A percentile compares a stretch with the other conserved stretches of the same genome.
Conservation (phyloP, 2,888 invertebrate genomes). For the Aphrophora alni region DNA sequence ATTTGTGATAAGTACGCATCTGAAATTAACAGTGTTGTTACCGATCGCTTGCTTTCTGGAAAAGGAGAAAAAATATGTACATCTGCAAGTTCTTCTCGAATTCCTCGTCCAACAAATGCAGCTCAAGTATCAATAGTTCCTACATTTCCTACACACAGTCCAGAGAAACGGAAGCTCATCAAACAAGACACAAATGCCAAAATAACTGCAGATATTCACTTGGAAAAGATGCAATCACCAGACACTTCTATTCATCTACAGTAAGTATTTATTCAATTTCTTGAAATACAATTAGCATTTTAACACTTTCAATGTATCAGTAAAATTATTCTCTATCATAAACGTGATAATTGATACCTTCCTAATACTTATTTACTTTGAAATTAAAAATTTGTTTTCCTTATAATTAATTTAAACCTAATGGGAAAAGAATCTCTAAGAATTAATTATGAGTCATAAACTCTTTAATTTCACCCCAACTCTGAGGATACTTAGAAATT, state of each 20-base stretch:
- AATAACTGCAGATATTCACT: neutral
- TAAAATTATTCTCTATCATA: too few species aligned
- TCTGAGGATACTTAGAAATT: too few species aligned
- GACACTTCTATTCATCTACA: neutral
- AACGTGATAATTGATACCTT: too few species aligned
- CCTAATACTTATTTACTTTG: too few species aligned
- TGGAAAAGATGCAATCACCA: neutral
- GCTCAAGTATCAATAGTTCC: neutral
- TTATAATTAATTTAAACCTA: too few species aligned
- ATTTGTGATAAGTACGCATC: slow-evolving; percentile 68
- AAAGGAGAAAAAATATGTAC: slow-evolving; percentile 26
- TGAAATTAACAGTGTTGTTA: slow-evolving; percentile 63
- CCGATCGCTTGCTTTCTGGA: slow-evolving; percentile 55
- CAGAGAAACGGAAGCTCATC: slow-evolving; percentile 31
- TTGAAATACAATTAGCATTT: too few species aligned
- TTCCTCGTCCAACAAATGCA: slow-evolving; percentile 40
- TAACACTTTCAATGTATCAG: too few species aligned
- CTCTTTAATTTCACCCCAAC: too few species aligned
- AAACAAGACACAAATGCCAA: slow-evolving; percentile 42
- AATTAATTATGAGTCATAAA: too few species aligned
- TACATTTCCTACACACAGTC: neutral
- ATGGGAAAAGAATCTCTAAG: too few species aligned
- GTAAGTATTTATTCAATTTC: neutral
- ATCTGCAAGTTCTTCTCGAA: slow-evolving; percentile 25
- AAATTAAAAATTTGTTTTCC: too few species aligned